Evolutionary conservation across 2,113 vertebrate genomes (phyloP).

Genomic region (Excalfactoria chinensis): DNA sequence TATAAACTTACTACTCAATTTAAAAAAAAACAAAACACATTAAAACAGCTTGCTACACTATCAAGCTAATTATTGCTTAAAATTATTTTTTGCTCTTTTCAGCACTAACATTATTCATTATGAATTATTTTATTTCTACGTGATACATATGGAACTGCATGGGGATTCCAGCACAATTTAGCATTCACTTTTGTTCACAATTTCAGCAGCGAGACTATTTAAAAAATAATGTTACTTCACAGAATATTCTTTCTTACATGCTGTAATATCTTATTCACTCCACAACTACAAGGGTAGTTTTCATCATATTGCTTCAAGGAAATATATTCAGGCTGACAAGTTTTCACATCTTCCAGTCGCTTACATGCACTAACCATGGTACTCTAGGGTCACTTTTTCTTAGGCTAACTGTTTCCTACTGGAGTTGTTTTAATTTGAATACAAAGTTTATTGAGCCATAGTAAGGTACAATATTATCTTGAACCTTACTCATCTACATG

Average conservation of each 20-base stretch:
- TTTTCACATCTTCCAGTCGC: constrained; percentile 13
- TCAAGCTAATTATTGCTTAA: constrained; percentile 61
- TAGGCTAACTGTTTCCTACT: background rate
- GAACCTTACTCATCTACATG: background rate
- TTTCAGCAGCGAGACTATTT: constrained; percentile 24
- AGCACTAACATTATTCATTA: constrained; percentile 17
- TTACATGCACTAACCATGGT: background rate
- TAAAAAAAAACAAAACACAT: constrained; percentile 16
- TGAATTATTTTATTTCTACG: constrained; percentile 55
- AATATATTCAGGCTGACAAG: constrained; percentile 33
- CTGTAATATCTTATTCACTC: constrained; percentile 21
- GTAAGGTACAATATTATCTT: background rate
- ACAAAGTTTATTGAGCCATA: background rate
- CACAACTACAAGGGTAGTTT: constrained; percentile 14
- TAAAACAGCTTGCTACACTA: background rate
- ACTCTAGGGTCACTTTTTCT: background rate
- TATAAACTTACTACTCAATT: constrained; percentile 44
- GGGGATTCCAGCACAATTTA: constrained; percentile 37
- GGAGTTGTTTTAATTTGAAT: background rate
- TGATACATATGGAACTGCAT: constrained; percentile 3
- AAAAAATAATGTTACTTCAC: constrained; percentile 58
- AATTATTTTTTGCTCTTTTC: constrained; percentile 52
- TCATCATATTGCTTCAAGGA: background rate
- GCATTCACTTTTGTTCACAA: constrained; percentile 33
- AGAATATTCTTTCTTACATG: constrained; percentile 48